phyloP scores from a whole-genome alignment of 35 echinoderm and acorn worm genomes.

The Anneissia japonica region DNA sequence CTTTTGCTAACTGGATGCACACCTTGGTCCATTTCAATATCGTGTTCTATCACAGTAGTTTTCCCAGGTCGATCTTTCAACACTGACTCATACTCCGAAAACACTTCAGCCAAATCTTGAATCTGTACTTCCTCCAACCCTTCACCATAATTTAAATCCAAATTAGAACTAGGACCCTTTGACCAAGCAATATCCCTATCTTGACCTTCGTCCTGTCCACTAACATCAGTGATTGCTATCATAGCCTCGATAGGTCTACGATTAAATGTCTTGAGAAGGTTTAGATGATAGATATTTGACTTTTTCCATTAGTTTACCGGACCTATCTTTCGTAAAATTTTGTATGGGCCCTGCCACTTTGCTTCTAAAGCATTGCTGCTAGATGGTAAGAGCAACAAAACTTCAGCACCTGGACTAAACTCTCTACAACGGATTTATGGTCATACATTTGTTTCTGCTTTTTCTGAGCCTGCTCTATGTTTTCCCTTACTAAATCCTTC shows the following conservation, averaged over 20 bases:
- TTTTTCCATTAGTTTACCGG: neutral
- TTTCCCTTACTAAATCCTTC: neutral
- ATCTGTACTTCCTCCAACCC: neutral
- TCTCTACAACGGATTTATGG: neutral
- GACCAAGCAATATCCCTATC: too few relatives aligned
- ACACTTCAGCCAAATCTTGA: neutral
- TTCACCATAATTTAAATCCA: neutral
- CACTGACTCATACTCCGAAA: neutral
- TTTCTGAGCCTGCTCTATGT: neutral
- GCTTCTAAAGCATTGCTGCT: neutral
- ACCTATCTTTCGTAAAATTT: neutral
- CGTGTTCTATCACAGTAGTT: conserved; percentile 21
- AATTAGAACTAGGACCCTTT: too few relatives aligned
- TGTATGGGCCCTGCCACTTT: conserved; percentile 18
- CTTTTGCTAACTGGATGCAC: conserved; percentile 11
- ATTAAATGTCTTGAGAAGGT: conserved; percentile 5
- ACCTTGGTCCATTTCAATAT: conserved; percentile 11
- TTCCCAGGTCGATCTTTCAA: neutral
- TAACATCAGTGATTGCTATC: neutral
- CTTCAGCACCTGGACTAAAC: conserved; percentile 21
- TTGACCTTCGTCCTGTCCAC: too few relatives aligned
- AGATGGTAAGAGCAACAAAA: conserved; percentile 13
- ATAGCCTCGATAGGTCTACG: neutral
- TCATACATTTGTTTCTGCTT: conserved; percentile 8
- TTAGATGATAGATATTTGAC: neutral